Evolutionary conservation across 2,113 vertebrate genomes (phyloP), one percentile per base, ranked within the genome.

Genomic region (Prionailurus viverrinus): DNA sequence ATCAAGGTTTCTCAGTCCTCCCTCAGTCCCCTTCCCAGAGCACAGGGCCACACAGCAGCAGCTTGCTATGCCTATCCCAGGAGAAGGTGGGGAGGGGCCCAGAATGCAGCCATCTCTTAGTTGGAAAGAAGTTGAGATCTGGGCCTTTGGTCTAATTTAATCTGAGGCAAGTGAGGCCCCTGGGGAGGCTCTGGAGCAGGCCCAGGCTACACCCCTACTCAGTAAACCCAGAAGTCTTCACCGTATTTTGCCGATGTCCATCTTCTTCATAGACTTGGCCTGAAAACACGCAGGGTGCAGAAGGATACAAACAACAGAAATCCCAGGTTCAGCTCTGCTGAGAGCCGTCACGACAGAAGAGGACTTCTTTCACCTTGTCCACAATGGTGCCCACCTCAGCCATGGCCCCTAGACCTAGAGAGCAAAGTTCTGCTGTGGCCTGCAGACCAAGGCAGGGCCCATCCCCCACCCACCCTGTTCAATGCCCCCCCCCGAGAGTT

Each of bases 381-480:
- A 99, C 97, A 48, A 99, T 99, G 80, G 99, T 99, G 6, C 98
- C 98, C 73, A 99, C 99, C 96, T 99, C 99, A 48, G 99, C 99
- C 99, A 99, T 99, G 97, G 99, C 99, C 1, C 99, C 99, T 97
- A 97, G 99, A 97, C 99, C 99, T 99, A 97, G 33, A 89, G 85
- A 93, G 74, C 4, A 81, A 98, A 87, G 74, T 36, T 65, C 53
- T n/a, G 31, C 58, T 92, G 61, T 79, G 78, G 19, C 80, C 65
- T 41, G 36, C 45, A 48, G n/a, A 16, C 18, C 4, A 41, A 33
- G 48, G 55, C 51, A 79, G 61, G 41, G 12, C 53, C 80, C 36
- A 63, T 10, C 36, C 16, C 82, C 74, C 18, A 19, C 23, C 14
- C 66, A 1, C 79, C 84, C 51, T 33, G 18, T 36, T 8, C 73